Evolutionary conservation across 2,888 invertebrate species (phyloP).

Genomic region (Drosophila borealis): DNA sequence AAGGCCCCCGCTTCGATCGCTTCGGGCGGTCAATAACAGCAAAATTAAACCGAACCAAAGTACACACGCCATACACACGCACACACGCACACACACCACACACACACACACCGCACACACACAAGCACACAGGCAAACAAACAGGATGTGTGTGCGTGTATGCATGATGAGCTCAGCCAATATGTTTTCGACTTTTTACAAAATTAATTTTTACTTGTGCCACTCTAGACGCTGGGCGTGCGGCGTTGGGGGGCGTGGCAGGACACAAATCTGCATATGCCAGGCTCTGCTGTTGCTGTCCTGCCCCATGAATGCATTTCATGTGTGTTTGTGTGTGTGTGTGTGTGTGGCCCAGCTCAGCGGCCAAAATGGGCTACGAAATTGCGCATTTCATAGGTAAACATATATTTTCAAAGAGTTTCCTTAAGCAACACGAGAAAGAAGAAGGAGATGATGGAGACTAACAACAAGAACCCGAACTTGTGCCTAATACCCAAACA

Average conservation of each 20-base stretch:
- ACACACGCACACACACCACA: constrained; percentile 25
- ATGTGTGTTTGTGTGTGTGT: neutral
- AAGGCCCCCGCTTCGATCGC: constrained; percentile 57
- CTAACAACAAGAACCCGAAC: constrained; percentile 2
- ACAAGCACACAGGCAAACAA: constrained; percentile 26
- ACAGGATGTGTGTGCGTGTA: constrained; percentile 11
- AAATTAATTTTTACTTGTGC: constrained; percentile 64
- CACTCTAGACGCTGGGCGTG: neutral
- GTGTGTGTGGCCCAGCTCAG: neutral
- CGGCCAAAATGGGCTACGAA: constrained; percentile 23
- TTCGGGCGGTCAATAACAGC: constrained; percentile 74
- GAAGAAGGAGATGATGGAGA: neutral
- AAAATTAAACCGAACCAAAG: constrained; percentile 75
- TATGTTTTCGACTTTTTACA: constrained; percentile 67
- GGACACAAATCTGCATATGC: constrained; percentile 45
- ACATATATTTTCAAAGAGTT: constrained; percentile 31
- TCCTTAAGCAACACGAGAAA: constrained; percentile 1
- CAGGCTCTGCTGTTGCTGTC: neutral
- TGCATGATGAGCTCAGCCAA: constrained; percentile 62
- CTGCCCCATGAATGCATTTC: constrained; percentile 39
- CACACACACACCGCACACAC: constrained; percentile 23
- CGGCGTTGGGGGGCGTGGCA: neutral
- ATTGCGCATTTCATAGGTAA: constrained; percentile 48
- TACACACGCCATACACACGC: constrained; percentile 55
- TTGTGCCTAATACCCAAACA: constrained; percentile 11